Base-by-base conservation (phyloP, 2,888 invertebrate genomes). In the Stenodera caucasica region DNA sequence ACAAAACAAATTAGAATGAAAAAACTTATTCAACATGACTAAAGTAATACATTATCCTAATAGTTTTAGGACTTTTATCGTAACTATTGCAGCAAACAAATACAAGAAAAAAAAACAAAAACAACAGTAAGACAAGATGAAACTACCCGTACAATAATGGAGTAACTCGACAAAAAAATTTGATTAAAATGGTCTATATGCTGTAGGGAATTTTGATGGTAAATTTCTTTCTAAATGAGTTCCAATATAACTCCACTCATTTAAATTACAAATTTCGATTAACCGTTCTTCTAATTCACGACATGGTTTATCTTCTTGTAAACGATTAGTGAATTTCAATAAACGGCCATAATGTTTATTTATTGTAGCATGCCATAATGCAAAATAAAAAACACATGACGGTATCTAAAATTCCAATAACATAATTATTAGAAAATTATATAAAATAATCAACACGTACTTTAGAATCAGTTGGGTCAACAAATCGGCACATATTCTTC, bases 341-440 rank as follows among this genome's bases (percentile, higher is more conserved):
- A 91, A 89, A 64, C 93, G 87, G 0, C 94, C 97, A 81, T 90
- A 91, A 57, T 95, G 92, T 64, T 86, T 83, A 73, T 91, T 84
- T 0, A 88, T 85, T 73, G 90, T 86, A 49, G 92, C 90, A 77
- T 97, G 93, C 89, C 92, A 92, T 40, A 92, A 81, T 12, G 89
- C 88, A 76, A 96, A 91, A 73, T 89, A 86, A 50, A 90, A 83
- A 51, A 88, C 88, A 49, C 75, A 74, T 26, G 71, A 66, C 11
- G 76, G 70, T 33, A 70, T 67, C 53, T 54, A 49, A 54, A 62
- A 53, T 32, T n/a, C 4, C 11, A 14, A 18, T 53, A 56, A 35
- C 26, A 14, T 18, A 37, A 32, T 35, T 49, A 32, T 52, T 12
- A 54, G 52, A 23, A 40, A 58, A 8, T 21, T 30, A 55, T 32